Conservation (phyloP, 2,888 invertebrate genomes). For the Seira sanloemensis region DNA sequence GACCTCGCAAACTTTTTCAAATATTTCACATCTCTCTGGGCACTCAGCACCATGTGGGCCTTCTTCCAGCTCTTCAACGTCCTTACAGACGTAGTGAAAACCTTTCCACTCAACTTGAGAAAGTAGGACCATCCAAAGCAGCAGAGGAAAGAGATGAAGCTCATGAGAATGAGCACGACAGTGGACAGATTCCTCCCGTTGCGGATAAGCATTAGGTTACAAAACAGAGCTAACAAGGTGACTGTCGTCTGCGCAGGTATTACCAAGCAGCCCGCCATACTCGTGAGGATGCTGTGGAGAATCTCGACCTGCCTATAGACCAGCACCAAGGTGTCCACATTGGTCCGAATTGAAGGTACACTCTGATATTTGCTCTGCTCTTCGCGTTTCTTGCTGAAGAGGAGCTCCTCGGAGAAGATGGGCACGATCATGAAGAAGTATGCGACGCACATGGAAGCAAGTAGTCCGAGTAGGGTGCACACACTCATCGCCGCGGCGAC, state of each 20-base stretch:
- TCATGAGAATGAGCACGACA: background rate
- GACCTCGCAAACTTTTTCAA: conserved; percentile 23
- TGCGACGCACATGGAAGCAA: background rate
- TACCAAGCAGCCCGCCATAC: background rate
- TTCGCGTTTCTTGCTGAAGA: background rate
- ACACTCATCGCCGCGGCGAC: background rate
- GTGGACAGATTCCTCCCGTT: background rate
- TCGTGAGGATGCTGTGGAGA: background rate
- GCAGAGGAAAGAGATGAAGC: background rate
- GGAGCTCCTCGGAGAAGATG: background rate
- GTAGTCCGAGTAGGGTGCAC: background rate
- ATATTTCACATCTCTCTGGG: background rate
- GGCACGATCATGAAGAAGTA: conserved; percentile 11
- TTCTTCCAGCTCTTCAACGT: conserved; percentile 18
- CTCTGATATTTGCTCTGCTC: background rate
- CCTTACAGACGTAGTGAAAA: background rate
- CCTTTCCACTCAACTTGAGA: background rate
- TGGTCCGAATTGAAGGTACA: background rate
- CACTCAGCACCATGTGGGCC: background rate
- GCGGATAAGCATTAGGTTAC: conserved; percentile 26
- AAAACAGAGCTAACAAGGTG: background rate
- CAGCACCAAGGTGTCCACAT: background rate
- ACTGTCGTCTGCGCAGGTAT: conserved; percentile 15
- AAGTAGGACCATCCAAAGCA: conserved; percentile 17
- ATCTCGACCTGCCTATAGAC: conserved; percentile 9